Percentiles rank a stretch among this genome's conserved stretches.
These are phyloP conservation scores for Tetraneura akinire DNA, from an alignment of 1,140 invertebrate genomes.

Conservation along the genomic window DNA sequence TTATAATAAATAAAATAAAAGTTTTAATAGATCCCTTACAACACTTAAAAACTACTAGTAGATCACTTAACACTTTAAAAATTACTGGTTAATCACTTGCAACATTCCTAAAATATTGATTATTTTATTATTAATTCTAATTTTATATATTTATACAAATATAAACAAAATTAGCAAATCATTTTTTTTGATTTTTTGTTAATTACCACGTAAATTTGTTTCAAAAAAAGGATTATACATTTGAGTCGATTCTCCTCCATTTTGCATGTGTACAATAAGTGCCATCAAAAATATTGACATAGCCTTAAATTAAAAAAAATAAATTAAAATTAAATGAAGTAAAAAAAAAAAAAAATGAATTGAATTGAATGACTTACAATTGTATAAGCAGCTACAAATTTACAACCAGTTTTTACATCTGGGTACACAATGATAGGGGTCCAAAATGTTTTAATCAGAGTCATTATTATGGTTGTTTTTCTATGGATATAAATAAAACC, in stretches of 20 bases:
- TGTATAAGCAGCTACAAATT: constrained; percentile 77
- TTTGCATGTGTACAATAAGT: constrained; percentile 72
- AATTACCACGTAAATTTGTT: constrained; percentile 76
- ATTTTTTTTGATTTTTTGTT: too few relatives aligned
- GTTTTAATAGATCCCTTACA: too few relatives aligned
- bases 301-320: constrained; percentile 61
- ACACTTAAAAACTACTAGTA: too few relatives aligned
- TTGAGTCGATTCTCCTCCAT: constrained; percentile 82
- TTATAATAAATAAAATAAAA: too few relatives aligned
- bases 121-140: too few relatives aligned
- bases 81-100: too few relatives aligned
- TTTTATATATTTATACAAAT: too few relatives aligned
- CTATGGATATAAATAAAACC: neutral
- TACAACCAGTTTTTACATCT: constrained; percentile 73
- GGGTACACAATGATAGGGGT: constrained; percentile 83
- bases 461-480: constrained; percentile 61
- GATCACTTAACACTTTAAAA: too few relatives aligned
- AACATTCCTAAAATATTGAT: too few relatives aligned
- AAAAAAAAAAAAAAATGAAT: too few relatives aligned
- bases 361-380: constrained; percentile 60
- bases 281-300: constrained; percentile 75
- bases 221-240: constrained; percentile 86
- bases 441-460: constrained; percentile 78
- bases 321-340: neutral
- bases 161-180: neutral